Conservation (phyloP, 2,797 vertebrate genomes). For the Hydrophis major region DNA sequence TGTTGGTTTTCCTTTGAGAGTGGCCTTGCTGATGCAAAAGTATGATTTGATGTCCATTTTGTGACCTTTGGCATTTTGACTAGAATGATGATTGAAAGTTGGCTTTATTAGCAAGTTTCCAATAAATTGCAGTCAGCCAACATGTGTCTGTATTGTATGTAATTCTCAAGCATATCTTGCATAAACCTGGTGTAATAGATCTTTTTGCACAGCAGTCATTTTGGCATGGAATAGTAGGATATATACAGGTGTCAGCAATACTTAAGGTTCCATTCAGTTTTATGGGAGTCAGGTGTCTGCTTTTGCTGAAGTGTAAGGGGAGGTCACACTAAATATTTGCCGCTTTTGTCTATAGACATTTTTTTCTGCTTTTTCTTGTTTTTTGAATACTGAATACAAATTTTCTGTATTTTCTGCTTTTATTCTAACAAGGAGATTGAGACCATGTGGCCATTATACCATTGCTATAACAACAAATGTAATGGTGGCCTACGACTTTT, state of each 20-base stretch:
- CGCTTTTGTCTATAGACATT: neutral
- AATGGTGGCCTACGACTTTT: neutral
- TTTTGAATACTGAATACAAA: neutral
- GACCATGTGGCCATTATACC: neutral
- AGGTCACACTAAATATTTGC: neutral
- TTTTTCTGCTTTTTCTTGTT: neutral
- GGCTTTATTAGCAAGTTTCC: neutral
- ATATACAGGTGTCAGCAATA: neutral
- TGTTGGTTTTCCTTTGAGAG: neutral
- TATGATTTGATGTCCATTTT: neutral
- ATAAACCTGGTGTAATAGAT: neutral
- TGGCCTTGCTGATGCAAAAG: neutral
- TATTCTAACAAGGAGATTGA: neutral
- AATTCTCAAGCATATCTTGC: neutral
- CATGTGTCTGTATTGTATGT: neutral
- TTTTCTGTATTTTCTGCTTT: neutral
- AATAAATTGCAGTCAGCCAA: neutral
- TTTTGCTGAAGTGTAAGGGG: neutral
- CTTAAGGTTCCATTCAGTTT: neutral
- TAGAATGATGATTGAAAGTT: neutral
- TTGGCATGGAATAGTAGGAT: neutral
- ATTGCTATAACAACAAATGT: neutral
- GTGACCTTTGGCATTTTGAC: neutral
- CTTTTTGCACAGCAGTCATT: neutral
- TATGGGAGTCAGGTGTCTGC: neutral